Percentiles rank a stretch among this genome's conserved stretches.
Conservation (phyloP, 2,888 invertebrate genomes). For the Mesochorus sp. region DNA sequence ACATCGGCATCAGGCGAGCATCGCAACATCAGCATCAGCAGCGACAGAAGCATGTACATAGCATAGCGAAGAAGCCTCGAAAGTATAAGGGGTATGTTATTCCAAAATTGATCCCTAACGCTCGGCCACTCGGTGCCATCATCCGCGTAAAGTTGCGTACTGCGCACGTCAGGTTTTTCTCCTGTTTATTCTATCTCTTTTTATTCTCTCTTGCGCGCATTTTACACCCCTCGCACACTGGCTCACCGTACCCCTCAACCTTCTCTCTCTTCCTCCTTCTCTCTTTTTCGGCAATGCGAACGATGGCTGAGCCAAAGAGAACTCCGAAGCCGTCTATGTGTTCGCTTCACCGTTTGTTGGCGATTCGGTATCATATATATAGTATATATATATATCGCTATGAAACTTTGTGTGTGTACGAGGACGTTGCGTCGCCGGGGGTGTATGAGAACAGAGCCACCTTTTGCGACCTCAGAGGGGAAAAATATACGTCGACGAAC, state of each 20-base stretch:
- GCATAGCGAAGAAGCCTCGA: conserved; percentile 72
- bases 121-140: conserved; percentile 74
- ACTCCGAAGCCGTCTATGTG: neutral
- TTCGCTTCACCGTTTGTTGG: conserved; percentile 61
- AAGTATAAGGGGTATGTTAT: conserved; percentile 79
- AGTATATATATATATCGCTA: too few relatives aligned
- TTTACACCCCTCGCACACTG: conserved; percentile 39
- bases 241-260: neutral
- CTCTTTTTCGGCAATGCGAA: conserved; percentile 30
- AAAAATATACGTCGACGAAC: conserved; percentile 77
- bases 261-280: too few relatives aligned
- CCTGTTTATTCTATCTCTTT: conserved; percentile 58
- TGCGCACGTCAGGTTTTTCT: conserved; percentile 74
- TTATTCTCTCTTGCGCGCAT: conserved; percentile 10
- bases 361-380: conserved; percentile 67
- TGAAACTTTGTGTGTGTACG: conserved; percentile 25
- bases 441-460: conserved; percentile 66
- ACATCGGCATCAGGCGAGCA: conserved; percentile 45
- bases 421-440: conserved; percentile 64
- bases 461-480: conserved; percentile 80
- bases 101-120: conserved; percentile 79
- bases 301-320: conserved; percentile 28
- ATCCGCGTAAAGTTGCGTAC: conserved; percentile 78
- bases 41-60: conserved; percentile 1
- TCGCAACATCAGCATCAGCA: conserved; percentile 46